Conservation (phyloP, 1,140 invertebrate genomes). For the Leptopilina clavipes region DNA sequence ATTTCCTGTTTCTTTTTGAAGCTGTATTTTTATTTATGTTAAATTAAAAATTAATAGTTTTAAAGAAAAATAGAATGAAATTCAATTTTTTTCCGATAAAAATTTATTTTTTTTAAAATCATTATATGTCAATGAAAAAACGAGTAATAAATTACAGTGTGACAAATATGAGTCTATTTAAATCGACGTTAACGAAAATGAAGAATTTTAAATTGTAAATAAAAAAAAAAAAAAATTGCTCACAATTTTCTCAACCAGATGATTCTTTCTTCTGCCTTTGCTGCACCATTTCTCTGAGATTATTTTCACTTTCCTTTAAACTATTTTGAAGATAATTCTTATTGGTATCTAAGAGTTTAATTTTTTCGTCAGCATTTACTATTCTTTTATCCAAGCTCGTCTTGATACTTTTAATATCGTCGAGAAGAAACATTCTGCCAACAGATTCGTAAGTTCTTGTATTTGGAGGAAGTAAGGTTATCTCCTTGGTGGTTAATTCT, state of each 20-base stretch:
- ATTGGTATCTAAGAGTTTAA: slow-evolving; percentile 83
- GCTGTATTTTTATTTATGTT: too few species aligned
- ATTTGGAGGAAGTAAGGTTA: slow-evolving; percentile 75
- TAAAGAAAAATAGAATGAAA: neutral
- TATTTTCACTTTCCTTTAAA: slow-evolving; percentile 89
- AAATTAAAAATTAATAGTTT: too few species aligned
- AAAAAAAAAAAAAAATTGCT: neutral
- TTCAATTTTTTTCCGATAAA: neutral
- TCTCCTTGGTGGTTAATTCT: slow-evolving; percentile 81
- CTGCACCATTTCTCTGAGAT: slow-evolving; percentile 88
- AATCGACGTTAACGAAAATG: neutral
- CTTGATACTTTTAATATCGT: slow-evolving; percentile 79
- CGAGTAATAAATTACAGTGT: neutral
- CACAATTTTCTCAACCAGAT: slow-evolving; percentile 50
- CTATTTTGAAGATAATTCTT: slow-evolving; percentile 86
- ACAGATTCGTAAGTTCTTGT: slow-evolving; percentile 87
- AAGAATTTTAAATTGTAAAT: neutral
- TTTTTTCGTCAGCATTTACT: slow-evolving; percentile 80
- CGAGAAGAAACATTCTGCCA: slow-evolving; percentile 89
- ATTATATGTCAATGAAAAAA: slow-evolving; percentile 13
- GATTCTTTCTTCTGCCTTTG: slow-evolving; percentile 73
- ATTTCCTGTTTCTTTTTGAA: too few species aligned
- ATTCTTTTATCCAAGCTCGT: slow-evolving; percentile 79
- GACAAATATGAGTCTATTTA: neutral
- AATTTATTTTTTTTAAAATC: neutral